Evolutionary conservation across 2,797 vertebrate genomes (phyloP).

Genomic region (Benthosema pterotum): DNA sequence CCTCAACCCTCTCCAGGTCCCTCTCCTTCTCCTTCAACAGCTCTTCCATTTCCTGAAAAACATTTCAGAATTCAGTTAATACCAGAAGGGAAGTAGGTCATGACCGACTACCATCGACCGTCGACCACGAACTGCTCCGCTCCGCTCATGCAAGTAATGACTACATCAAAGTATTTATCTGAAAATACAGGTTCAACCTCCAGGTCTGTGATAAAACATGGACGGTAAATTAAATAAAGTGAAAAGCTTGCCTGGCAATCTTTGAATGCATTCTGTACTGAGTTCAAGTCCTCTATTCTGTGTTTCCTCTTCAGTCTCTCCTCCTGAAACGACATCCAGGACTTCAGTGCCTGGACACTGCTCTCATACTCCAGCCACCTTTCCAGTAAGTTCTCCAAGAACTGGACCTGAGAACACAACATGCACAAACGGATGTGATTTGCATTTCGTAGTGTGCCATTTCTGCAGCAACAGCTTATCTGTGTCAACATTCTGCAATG

Average conservation of each 20-base stretch:
- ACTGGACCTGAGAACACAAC: slow-evolving; percentile 83
- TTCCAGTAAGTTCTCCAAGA: slow-evolving; percentile 88
- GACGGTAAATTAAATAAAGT: not conserved
- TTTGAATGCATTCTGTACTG: slow-evolving; percentile 91
- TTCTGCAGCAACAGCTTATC: too few species aligned
- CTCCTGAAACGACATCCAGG: slow-evolving; percentile 90
- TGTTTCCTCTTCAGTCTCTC: slow-evolving; percentile 87
- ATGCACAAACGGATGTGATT: not conserved
- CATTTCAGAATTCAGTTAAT: not conserved
- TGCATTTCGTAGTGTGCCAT: not conserved
- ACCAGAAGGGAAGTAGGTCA: too few species aligned
- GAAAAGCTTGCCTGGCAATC: slow-evolving; percentile 87
- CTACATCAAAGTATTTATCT: too few species aligned
- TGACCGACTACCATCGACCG: too few species aligned
- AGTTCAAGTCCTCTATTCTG: slow-evolving; percentile 88
- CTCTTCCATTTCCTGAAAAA: slow-evolving; percentile 90
- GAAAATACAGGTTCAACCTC: not conserved
- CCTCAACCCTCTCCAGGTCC: slow-evolving; percentile 90
- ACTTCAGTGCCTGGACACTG: slow-evolving; percentile 85
- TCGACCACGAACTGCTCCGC: too few species aligned
- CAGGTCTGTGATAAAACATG: not conserved
- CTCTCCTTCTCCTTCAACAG: slow-evolving; percentile 90
- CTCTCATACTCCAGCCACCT: slow-evolving; percentile 94
- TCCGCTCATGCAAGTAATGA: too few species aligned
- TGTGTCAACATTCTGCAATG: too few species aligned